Percentiles rank a stretch among this genome's conserved stretches.
Evolutionary conservation across 1,140 invertebrate genomes (phyloP).

Genomic region (Drosophila albomicans): DNA sequence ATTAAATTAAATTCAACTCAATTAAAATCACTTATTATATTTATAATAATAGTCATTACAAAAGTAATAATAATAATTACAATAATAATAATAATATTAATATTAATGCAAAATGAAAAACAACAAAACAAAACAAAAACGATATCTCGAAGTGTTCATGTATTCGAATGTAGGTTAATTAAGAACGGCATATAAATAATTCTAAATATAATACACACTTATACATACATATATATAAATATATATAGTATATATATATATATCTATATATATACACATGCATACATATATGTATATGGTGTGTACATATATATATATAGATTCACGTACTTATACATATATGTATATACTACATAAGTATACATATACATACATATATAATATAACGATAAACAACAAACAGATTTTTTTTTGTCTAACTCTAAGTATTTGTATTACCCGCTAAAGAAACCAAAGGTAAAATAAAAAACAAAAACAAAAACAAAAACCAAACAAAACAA

Average conservation of each 20-base stretch:
- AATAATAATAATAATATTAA: conserved; percentile 24
- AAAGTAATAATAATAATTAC: conserved; percentile 9
- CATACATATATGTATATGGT: conserved; percentile 29
- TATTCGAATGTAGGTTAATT: conserved; percentile 82
- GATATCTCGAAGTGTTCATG: conserved; percentile 83
- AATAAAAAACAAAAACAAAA: conserved; percentile 41
- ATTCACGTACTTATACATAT: conserved; percentile 20
- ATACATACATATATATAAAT: conserved; percentile 24
- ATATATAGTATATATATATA: conserved; percentile 18
- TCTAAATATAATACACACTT: conserved; percentile 52
- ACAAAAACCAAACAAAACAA: conserved; percentile 18
- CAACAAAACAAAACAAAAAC: conserved; percentile 48
- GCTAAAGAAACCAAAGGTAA: conserved; percentile 57
- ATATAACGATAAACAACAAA: conserved; percentile 57
- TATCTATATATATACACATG: conserved; percentile 20
- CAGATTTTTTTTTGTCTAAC: conserved; percentile 59
- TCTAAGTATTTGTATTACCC: conserved; percentile 79
- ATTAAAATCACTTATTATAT: conserved; percentile 79
- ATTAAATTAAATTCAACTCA: conserved; percentile 76
- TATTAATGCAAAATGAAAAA: conserved; percentile 13
- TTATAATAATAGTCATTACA: conserved; percentile 15
- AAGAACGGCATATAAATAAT: conserved; percentile 74
- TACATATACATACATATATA: conserved; percentile 34
- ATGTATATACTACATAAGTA: conserved; percentile 54
- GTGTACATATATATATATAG: conserved; percentile 24